Conservation (phyloP, 2,797 vertebrate genomes). For the Channallabes apus region DNA sequence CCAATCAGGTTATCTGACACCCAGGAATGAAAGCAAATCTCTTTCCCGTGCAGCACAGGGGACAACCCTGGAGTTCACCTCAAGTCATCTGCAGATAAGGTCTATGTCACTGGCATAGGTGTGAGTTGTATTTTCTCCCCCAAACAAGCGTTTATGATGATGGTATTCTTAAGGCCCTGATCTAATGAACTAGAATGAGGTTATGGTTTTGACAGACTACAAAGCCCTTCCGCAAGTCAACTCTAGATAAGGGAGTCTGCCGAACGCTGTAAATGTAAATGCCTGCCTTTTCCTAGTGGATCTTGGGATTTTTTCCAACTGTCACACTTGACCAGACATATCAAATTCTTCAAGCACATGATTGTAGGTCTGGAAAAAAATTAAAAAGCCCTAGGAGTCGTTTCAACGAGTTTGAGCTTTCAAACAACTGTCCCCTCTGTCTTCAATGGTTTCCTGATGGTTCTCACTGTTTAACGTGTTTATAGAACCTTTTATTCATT, state of each 20-base stretch:
- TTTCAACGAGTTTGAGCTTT: background rate
- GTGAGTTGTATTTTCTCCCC: background rate
- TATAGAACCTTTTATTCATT: no score
- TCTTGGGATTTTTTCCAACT: background rate
- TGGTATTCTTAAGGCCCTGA: background rate
- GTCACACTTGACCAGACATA: background rate
- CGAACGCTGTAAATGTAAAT: background rate
- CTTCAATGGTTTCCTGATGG: background rate
- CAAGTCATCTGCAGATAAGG: background rate
- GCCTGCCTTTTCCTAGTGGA: background rate
- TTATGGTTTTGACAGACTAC: background rate
- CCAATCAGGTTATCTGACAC: conserved; percentile 10
- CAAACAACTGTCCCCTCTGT: background rate
- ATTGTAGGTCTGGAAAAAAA: background rate
- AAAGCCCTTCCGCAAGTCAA: background rate
- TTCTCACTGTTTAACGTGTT: background rate
- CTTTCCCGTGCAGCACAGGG: background rate
- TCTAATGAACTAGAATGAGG: background rate
- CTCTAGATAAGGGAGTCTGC: background rate
- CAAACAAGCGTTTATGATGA: background rate
- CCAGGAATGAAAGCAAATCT: background rate
- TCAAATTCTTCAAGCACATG: background rate
- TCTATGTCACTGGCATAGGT: no score
- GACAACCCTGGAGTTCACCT: background rate
- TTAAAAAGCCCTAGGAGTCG: background rate